A percentile compares a stretch with the other conserved stretches of the same genome.
Conservation (phyloP, 2,113 vertebrate species). For the Plotosus lineatus region DNA sequence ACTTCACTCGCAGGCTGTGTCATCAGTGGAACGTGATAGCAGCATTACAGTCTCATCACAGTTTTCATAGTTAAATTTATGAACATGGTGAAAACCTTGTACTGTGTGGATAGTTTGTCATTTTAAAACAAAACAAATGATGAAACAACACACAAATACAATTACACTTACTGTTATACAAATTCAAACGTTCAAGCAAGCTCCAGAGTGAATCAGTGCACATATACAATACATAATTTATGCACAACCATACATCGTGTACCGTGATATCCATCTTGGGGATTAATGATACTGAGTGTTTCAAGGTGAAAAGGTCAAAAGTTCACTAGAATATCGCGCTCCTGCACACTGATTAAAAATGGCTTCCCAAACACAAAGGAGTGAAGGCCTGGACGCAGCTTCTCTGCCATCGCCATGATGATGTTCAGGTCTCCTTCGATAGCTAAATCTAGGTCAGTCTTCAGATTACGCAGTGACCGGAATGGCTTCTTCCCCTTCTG, state of each 20-base stretch:
- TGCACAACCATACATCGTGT: not conserved
- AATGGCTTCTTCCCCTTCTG: slow-evolving; percentile 96
- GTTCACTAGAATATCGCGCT: slow-evolving; percentile 87
- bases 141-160: not conserved
- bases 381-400: slow-evolving; percentile 92
- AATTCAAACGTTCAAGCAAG: not conserved
- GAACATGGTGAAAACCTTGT: not conserved
- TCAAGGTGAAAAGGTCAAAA: slow-evolving; percentile 71
- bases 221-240: slow-evolving; percentile 9
- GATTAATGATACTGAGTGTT: not conserved
- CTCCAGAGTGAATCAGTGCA: not conserved
- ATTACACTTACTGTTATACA: not conserved
- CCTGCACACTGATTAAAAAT: slow-evolving; percentile 91
- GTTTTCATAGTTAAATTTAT: not conserved
- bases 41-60: not conserved
- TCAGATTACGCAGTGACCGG: slow-evolving; percentile 87
- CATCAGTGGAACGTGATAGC: not conserved
- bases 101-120: not conserved
- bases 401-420: slow-evolving; percentile 95
- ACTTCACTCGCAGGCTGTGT: not conserved
- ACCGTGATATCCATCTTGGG: not conserved
- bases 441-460: slow-evolving; percentile 88
- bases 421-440: slow-evolving; percentile 95
- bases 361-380: slow-evolving; percentile 93
- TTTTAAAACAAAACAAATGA: not conserved